Evolutionary conservation across 2,888 invertebrate genomes (phyloP).

Genomic region (Melitaea athalia): DNA sequence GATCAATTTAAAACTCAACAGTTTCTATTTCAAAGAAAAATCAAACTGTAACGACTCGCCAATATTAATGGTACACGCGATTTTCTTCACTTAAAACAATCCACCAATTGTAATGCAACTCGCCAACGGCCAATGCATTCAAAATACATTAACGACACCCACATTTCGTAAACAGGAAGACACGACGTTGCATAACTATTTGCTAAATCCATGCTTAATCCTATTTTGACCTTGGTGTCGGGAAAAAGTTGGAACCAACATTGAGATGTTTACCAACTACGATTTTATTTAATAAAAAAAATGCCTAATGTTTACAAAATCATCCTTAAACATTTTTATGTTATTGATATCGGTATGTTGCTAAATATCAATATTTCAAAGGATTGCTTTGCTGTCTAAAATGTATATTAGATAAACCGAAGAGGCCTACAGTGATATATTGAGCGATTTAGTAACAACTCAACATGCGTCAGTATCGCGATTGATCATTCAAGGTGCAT

Average conservation of each 20-base stretch:
- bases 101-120: slow-evolving; percentile 32
- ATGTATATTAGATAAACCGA: too few species aligned
- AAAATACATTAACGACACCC: slow-evolving; percentile 33
- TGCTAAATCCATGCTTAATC: not conserved
- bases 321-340: too few species aligned
- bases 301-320: too few species aligned
- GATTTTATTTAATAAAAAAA: not conserved
- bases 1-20: not conserved
- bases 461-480: too few species aligned
- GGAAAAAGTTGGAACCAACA: slow-evolving; percentile 1
- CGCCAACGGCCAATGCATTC: slow-evolving; percentile 33
- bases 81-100: slow-evolving; percentile 14
- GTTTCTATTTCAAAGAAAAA: slow-evolving; percentile 25
- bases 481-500: too few species aligned
- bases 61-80: slow-evolving; percentile 10
- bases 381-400: too few species aligned
- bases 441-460: too few species aligned
- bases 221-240: slow-evolving; percentile 18
- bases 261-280: not conserved
- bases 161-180: slow-evolving; percentile 34
- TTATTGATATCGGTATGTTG: too few species aligned
- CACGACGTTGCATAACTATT: slow-evolving; percentile 20
- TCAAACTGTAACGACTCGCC: not conserved
- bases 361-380: too few species aligned
- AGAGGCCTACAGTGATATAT: too few species aligned